Conservation (phyloP, 2,797 vertebrate genomes). For the Eutrigla gurnardus region DNA sequence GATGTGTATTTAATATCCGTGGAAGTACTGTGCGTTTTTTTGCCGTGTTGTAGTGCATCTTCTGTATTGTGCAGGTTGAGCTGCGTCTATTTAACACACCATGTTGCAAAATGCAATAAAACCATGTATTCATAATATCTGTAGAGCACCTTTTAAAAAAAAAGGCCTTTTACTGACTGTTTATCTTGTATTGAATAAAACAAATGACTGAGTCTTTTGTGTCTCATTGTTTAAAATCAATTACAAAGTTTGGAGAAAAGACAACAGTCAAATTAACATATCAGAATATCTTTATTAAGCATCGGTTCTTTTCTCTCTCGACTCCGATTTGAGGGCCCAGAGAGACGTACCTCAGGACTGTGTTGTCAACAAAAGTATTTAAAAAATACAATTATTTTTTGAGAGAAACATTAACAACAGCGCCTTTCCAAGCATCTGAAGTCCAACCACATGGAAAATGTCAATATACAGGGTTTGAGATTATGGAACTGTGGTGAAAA, state of each 20-base stretch:
- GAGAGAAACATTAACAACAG: slow-evolving; percentile 65
- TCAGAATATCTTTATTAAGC: slow-evolving; percentile 76
- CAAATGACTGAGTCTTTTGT: slow-evolving; percentile 17
- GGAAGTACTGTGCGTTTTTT: slow-evolving; percentile 27
- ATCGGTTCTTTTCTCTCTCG: slow-evolving; percentile 33
- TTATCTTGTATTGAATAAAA: slow-evolving; percentile 64
- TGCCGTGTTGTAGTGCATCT: slow-evolving; percentile 34
- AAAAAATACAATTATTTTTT: slow-evolving; percentile 73
- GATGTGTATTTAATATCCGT: slow-evolving; percentile 29
- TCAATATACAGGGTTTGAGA: slow-evolving; percentile 25
- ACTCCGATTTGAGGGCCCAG: slow-evolving; percentile 26
- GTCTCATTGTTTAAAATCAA: background rate
- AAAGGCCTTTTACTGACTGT: slow-evolving; percentile 22
- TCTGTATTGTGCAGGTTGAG: slow-evolving; percentile 41
- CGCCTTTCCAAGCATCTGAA: slow-evolving; percentile 49
- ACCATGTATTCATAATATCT: slow-evolving; percentile 42
- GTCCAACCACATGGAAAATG: slow-evolving; percentile 16
- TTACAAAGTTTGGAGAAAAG: background rate
- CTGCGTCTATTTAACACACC: slow-evolving; percentile 29
- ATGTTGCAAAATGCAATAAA: slow-evolving; percentile 47
- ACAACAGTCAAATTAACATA: slow-evolving; percentile 40
- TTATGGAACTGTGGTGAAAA: slow-evolving; percentile 8
- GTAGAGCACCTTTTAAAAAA: slow-evolving; percentile 48
- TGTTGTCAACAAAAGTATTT: slow-evolving; percentile 62
- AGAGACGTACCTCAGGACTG: slow-evolving; percentile 48